Base-by-base conservation (phyloP, 1,140 invertebrate genomes). In the Papilio polyxenes region DNA sequence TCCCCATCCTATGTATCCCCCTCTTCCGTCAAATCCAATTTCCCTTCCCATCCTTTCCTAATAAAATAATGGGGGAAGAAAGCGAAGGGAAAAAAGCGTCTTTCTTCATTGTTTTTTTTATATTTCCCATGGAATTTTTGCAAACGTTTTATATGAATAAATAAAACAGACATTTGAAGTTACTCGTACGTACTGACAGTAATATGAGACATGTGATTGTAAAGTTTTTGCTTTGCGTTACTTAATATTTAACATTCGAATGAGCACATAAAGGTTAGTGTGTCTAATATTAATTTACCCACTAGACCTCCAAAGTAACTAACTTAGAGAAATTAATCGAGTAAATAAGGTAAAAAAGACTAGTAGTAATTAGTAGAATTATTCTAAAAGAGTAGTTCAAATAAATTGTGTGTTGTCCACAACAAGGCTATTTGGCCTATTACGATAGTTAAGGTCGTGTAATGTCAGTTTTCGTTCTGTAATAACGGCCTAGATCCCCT, bases 161-260 rank as follows among this genome's bases (percentile, higher is more conserved):
- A 59, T n/a, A n/a, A n/a, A n/a, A 3, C 56, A 59, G 56, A 59
- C n/a, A 7, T 7, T 8, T 59, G n/a, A 59, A 9, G 56, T 59
- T 20, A 59, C 56, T 59, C 9, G 10, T 10, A 51, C 9, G 17
- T 20, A n/a, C 56, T 59, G 15, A 4, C 7, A 53, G 75, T 77
- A 77, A 77, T 31, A 77, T 31, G 49, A 77, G 20, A 53, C 49
- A 8, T 56, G 75, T 77, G 51, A 77, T 77, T 53, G 49, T 51
- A 53, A 51, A 56, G 4, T 37, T 77, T 77, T 76, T 51, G 49
- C n/a, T 49, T 56, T 23, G 51, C 49, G 75, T 77, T 77, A 77
- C 56, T 31, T 49, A 77, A 77, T 77, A 77, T n/a, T 77, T 53
- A 56, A 77, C 75, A 77, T 77, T 77, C 51, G 75, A 77, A 53